phyloP scores from a whole-genome alignment of 2,888 invertebrate species.

The Tipula lateralis region DNA sequence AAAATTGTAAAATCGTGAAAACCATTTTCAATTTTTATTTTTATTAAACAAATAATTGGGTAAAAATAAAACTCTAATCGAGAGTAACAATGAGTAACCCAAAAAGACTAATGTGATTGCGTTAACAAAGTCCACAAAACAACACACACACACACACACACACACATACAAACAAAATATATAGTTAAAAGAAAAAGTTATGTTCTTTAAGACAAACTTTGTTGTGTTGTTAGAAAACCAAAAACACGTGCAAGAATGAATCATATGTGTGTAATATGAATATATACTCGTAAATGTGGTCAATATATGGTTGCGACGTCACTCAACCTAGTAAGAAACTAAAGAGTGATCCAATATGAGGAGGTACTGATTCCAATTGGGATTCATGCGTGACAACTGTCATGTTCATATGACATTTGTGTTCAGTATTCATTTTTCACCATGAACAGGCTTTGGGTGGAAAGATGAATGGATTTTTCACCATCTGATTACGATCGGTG shows the following conservation, averaged over 20 bases:
- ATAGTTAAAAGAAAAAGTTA: background rate
- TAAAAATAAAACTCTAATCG: slow-evolving; percentile 14
- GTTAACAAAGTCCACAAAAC: no score
- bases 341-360: no score
- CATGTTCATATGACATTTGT: no score
- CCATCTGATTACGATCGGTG: no score
- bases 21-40: background rate
- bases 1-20: slow-evolving; percentile 11
- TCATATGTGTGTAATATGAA: background rate
- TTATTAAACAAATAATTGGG: slow-evolving; percentile 7
- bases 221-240: background rate
- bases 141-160: background rate
- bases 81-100: slow-evolving; percentile 24
- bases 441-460: no score
- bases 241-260: background rate
- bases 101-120: slow-evolving; percentile 24
- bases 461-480: no score
- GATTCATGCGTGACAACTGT: no score
- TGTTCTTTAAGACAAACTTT: slow-evolving; percentile 4
- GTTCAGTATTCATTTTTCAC: no score
- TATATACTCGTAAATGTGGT: background rate
- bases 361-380: no score
- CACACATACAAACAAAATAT: background rate
- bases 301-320: background rate
- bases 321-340: background rate